Evolutionary conservation across 2,888 invertebrate genomes (phyloP).

Genomic region (Acanthosepion pharaonis): DNA sequence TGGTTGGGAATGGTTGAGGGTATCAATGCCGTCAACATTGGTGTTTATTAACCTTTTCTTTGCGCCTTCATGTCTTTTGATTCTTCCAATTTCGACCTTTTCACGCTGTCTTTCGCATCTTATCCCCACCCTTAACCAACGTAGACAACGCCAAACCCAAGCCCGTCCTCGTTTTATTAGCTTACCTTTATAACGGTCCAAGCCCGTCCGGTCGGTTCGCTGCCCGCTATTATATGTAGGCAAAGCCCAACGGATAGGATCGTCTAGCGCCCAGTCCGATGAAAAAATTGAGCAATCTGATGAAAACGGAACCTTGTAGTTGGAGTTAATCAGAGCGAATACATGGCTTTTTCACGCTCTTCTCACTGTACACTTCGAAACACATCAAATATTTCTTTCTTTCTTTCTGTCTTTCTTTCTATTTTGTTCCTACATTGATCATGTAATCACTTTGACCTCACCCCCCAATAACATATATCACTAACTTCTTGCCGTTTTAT

Average conservation of each 20-base stretch:
- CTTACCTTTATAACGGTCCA: slow-evolving; percentile 6
- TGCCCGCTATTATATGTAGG: background rate
- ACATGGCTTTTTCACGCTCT: background rate
- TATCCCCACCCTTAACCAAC: background rate
- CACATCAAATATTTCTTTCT: slow-evolving; percentile 16
- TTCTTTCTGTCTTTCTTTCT: background rate
- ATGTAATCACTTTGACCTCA: background rate
- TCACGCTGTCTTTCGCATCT: background rate
- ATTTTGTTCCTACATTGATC: background rate
- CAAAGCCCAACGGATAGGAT: slow-evolving; percentile 9
- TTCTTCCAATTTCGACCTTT: slow-evolving; percentile 9
- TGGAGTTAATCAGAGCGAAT: background rate
- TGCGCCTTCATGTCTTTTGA: background rate
- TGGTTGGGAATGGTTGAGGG: background rate
- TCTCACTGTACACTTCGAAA: slow-evolving; percentile 9
- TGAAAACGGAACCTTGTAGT: slow-evolving; percentile 14
- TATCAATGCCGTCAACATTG: background rate
- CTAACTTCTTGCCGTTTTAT: background rate
- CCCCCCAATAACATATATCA: background rate
- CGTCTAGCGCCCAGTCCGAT: slow-evolving; percentile 9
- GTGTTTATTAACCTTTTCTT: slow-evolving; percentile 18
- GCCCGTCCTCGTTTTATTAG: background rate
- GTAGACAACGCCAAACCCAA: background rate
- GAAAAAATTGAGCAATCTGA: background rate
- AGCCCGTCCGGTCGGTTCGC: slow-evolving; percentile 33